Conservation (phyloP, 2,888 invertebrate genomes). For the Lochmaea crataegi region DNA sequence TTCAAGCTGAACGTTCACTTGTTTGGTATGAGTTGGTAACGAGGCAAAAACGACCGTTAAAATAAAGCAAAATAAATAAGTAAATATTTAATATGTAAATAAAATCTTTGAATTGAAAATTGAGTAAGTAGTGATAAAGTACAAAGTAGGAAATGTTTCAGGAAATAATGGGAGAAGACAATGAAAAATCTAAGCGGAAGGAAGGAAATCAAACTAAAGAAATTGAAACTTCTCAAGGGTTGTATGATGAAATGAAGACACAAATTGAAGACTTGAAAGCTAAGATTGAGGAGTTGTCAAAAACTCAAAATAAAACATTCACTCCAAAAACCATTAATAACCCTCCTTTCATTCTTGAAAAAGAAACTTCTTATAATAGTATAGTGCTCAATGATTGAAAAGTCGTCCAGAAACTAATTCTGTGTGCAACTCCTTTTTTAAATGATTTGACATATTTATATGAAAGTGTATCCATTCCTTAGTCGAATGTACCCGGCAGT, state of each 20-base stretch:
- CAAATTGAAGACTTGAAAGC: background rate
- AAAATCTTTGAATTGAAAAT: background rate
- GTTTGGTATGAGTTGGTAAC: background rate
- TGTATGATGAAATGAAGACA: background rate
- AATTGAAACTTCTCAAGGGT: too few relatives aligned
- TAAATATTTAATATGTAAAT: background rate
- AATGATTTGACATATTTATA: too few relatives aligned
- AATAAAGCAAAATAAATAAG: background rate
- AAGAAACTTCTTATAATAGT: background rate
- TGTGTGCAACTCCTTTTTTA: too few relatives aligned
- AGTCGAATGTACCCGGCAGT: too few relatives aligned
- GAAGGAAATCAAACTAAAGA: background rate
- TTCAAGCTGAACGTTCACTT: background rate
- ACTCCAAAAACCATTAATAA: conserved; percentile 1
- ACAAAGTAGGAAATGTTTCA: background rate
- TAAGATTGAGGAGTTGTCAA: background rate
- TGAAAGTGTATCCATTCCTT: too few relatives aligned
- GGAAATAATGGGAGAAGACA: background rate
- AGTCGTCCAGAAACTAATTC: too few relatives aligned
- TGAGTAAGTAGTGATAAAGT: background rate
- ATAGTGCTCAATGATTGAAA: too few relatives aligned
- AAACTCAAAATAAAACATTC: background rate
- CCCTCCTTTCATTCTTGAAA: background rate
- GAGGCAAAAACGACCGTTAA: conserved; percentile 2
- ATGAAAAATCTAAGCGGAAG: background rate